Conservation (phyloP, 2,113 vertebrate genomes). For the Butastur rufipennis region DNA sequence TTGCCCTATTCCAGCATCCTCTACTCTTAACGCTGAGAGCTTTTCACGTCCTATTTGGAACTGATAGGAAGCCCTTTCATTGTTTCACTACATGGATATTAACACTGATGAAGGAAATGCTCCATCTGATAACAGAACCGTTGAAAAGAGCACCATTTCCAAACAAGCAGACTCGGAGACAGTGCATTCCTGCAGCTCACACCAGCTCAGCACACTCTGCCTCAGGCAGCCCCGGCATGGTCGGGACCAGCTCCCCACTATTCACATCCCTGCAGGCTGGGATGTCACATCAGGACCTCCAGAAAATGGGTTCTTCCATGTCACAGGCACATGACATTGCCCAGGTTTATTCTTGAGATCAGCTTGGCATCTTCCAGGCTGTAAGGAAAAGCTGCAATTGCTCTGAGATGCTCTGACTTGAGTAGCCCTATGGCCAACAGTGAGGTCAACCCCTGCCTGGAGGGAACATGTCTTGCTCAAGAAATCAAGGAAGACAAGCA, state of each 20-base stretch:
- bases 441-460: not conserved
- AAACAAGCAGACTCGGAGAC: constrained; percentile 56
- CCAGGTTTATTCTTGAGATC: not conserved
- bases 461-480: not conserved
- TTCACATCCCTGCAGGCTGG: not conserved
- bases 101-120: constrained; percentile 83
- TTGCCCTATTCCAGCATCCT: constrained; percentile 85
- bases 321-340: not conserved
- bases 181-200: constrained; percentile 42
- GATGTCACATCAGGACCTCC: not conserved
- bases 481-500: not conserved
- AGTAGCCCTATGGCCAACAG: not conserved
- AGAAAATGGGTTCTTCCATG: not conserved
- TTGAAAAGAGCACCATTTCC: constrained; percentile 74
- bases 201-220: not conserved
- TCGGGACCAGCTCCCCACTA: not conserved
- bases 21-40: constrained; percentile 78
- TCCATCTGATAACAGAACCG: constrained; percentile 83
- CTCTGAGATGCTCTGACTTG: not conserved
- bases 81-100: constrained; percentile 82
- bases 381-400: not conserved
- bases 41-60: constrained; percentile 83
- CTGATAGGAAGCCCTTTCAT: constrained; percentile 86
- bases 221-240: not conserved
- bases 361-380: not conserved